Percentiles rank a stretch among this genome's conserved stretches.
Conservation (phyloP, 1,140 invertebrate species). For the Oryzaephilus surinamensis region DNA sequence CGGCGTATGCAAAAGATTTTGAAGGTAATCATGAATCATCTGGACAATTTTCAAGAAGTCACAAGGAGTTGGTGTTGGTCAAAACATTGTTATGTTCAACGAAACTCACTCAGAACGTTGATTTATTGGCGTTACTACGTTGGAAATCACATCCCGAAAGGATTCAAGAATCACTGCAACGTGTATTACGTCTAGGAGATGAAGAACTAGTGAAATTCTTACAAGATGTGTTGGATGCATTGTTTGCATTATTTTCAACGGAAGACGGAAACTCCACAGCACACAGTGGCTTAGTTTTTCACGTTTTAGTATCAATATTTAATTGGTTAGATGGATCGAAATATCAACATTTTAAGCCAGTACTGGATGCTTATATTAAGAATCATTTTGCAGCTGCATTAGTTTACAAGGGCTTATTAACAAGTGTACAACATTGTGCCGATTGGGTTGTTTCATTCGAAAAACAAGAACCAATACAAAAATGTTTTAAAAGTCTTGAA, state of each 20-base stretch:
- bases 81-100: conserved; percentile 84
- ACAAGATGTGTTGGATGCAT: conserved; percentile 87
- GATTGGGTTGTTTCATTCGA: conserved; percentile 76
- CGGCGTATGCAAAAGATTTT: conserved; percentile 56
- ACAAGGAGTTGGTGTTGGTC: conserved; percentile 75
- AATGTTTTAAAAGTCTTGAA: conserved; percentile 82
- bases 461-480: conserved; percentile 78
- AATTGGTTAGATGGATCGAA: conserved; percentile 83
- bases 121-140: conserved; percentile 77
- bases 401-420: conserved; percentile 85
- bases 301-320: conserved; percentile 79
- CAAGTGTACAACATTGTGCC: conserved; percentile 83
- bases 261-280: conserved; percentile 75
- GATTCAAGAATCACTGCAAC: conserved; percentile 72
- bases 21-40: conserved; percentile 38
- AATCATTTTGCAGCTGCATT: conserved; percentile 91
- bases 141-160: conserved; percentile 81
- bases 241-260: conserved; percentile 90
- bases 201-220: conserved; percentile 96
- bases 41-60: conserved; percentile 59
- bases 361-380: conserved; percentile 91
- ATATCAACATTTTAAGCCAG: conserved; percentile 91
- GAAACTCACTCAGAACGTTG: conserved; percentile 89
- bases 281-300: conserved; percentile 53
- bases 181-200: conserved; percentile 65